Percentiles rank a stretch among this genome's conserved stretches.
phyloP scores from a whole-genome alignment of 2,797 vertebrate genomes.

The Clarias laeviceps region DNA sequence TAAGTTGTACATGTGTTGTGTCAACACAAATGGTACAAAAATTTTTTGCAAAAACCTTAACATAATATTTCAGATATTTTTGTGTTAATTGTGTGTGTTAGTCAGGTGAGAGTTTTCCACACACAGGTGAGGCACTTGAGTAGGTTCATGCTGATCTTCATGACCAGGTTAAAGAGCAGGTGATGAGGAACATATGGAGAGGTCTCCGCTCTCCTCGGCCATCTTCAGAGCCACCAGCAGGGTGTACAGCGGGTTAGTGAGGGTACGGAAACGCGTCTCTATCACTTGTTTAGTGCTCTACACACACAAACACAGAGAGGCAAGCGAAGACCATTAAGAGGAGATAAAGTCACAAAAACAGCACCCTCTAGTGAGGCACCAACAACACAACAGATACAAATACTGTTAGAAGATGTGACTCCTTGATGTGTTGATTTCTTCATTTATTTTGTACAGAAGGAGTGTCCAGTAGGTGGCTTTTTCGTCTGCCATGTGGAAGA shows the following conservation, averaged over 20 bases:
- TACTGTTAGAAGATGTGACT: no score
- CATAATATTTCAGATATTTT: background rate
- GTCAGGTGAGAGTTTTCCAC: no score
- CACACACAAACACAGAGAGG: slow-evolving; percentile 4
- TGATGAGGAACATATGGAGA: slow-evolving; percentile 76
- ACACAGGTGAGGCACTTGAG: slow-evolving; percentile 76
- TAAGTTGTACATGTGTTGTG: no score
- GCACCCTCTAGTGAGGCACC: no score
- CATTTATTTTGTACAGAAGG: no score
- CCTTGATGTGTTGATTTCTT: no score
- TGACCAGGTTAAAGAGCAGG: slow-evolving; percentile 78
- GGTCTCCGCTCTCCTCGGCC: slow-evolving; percentile 75
- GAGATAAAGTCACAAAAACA: background rate
- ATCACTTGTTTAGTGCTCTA: slow-evolving; percentile 73
- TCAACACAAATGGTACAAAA: no score
- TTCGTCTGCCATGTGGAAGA: no score
- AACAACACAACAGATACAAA: no score
- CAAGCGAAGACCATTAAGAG: slow-evolving; percentile 28
- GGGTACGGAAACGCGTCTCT: slow-evolving; percentile 74
- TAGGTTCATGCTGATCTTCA: slow-evolving; percentile 72
- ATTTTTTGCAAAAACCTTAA: background rate
- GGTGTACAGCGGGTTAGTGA: slow-evolving; percentile 73
- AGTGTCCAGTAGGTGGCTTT: no score
- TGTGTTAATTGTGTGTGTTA: background rate
- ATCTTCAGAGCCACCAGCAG: slow-evolving; percentile 77